phyloP scores from a whole-genome alignment of 2,888 invertebrate genomes.

The Xanthia togata region DNA sequence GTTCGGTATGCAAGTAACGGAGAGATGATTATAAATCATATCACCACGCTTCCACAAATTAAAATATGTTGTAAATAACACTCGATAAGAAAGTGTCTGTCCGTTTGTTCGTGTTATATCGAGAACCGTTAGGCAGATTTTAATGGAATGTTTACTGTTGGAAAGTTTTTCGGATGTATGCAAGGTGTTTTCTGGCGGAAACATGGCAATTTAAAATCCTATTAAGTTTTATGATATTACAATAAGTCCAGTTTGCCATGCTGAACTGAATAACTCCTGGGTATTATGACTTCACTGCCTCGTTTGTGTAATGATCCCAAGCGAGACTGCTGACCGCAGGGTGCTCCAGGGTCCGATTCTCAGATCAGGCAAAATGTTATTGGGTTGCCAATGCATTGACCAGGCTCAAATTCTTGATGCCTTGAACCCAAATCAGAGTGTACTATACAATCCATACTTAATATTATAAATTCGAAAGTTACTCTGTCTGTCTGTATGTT shows the following conservation, averaged over 20 bases:
- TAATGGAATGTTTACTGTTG: conserved; percentile 27
- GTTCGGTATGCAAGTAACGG: conserved; percentile 27
- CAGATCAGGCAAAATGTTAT: background rate
- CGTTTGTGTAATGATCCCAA: background rate
- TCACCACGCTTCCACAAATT: conserved; percentile 44
- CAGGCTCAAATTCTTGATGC: too few relatives aligned
- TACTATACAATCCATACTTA: background rate
- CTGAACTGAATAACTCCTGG: background rate
- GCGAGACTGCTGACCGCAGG: too few relatives aligned
- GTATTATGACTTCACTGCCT: background rate
- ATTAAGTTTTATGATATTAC: background rate
- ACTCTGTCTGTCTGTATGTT: too few relatives aligned
- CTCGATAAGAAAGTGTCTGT: conserved; percentile 44
- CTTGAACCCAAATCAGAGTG: too few relatives aligned
- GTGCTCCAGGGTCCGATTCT: too few relatives aligned
- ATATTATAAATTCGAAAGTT: too few relatives aligned
- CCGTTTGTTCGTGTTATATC: conserved; percentile 25
- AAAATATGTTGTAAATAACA: conserved; percentile 43
- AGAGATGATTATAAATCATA: conserved; percentile 52
- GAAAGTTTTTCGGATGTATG: conserved; percentile 33
- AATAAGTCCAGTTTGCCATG: background rate
- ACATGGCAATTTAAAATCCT: background rate
- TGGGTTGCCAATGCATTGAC: too few relatives aligned
- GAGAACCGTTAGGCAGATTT: conserved; percentile 42
- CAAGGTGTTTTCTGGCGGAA: conserved; percentile 1